phyloP scores from a whole-genome alignment of 2,888 invertebrate genomes.

The Hololepta plana region DNA sequence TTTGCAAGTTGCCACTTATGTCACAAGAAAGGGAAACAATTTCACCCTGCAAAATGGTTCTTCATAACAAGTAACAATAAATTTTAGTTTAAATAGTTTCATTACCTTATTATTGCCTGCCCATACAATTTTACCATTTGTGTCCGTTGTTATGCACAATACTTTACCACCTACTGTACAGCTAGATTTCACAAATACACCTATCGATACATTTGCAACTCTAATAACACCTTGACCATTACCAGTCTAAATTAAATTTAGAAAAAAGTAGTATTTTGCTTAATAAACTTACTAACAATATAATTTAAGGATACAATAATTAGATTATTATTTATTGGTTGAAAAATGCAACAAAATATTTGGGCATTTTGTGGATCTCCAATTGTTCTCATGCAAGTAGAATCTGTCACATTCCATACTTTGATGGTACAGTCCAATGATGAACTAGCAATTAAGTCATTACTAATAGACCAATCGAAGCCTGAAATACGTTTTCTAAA shows the following conservation, averaged over 20 bases:
- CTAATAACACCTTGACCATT: slow-evolving; percentile 56
- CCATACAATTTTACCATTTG: slow-evolving; percentile 64
- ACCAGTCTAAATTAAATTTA: slow-evolving; percentile 34
- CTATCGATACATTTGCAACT: slow-evolving; percentile 70
- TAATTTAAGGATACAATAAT: slow-evolving; percentile 53
- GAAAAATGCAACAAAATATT: slow-evolving; percentile 57
- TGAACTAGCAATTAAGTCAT: slow-evolving; percentile 64
- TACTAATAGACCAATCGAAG: slow-evolving; percentile 73
- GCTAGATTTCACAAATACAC: slow-evolving; percentile 51
- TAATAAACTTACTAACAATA: slow-evolving; percentile 4
- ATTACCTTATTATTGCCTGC: slow-evolving; percentile 57
- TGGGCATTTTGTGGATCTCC: slow-evolving; percentile 42
- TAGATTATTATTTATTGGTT: slow-evolving; percentile 73
- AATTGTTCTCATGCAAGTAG: slow-evolving; percentile 42
- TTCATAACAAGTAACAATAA: slow-evolving; percentile 2
- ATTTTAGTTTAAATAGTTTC: slow-evolving; percentile 4
- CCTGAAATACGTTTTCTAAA: slow-evolving; percentile 33
- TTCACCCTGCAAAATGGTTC: slow-evolving; percentile 19
- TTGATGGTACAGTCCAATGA: slow-evolving; percentile 55
- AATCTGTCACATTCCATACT: slow-evolving; percentile 42
- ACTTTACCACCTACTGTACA: slow-evolving; percentile 42
- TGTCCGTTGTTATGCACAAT: slow-evolving; percentile 55
- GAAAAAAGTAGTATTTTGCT: slow-evolving; percentile 3
- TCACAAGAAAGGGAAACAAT: slow-evolving; percentile 22
- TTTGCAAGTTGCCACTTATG: slow-evolving; percentile 19